A percentile compares a stretch with the other conserved stretches of the same genome.
Evolutionary conservation across 1,140 invertebrate species (phyloP).

Genomic region (Physella acuta): DNA sequence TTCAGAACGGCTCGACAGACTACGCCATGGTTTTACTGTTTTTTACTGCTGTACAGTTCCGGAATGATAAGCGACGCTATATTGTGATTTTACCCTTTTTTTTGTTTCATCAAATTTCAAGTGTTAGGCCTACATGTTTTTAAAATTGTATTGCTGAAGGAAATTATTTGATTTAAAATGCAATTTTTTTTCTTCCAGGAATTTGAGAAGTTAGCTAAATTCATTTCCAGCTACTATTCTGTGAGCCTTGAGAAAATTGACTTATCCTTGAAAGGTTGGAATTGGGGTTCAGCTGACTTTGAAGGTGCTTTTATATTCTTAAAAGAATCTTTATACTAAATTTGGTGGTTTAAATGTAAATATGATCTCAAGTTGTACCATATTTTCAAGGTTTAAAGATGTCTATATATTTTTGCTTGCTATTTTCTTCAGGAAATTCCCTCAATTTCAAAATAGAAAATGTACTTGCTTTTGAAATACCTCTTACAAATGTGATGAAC

Average conservation of each 20-base stretch:
- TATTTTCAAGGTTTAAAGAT: neutral
- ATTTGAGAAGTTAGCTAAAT: constrained; percentile 71
- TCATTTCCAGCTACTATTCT: constrained; percentile 75
- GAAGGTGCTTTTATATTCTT: constrained; percentile 63
- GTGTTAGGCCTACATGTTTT: neutral
- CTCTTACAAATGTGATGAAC: constrained; percentile 91
- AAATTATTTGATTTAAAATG: neutral
- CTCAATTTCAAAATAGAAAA: constrained; percentile 90
- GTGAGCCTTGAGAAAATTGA: constrained; percentile 70
- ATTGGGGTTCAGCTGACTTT: constrained; percentile 96
- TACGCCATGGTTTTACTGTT: too few species aligned
- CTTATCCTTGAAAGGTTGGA: constrained; percentile 95
- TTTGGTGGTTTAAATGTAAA: neutral
- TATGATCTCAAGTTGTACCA: neutral
- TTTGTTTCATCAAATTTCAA: neutral
- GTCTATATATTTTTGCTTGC: neutral
- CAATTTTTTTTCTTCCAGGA: constrained; percentile 84
- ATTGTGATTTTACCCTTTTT: too few species aligned
- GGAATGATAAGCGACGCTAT: too few species aligned
- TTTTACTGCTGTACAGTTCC: too few species aligned
- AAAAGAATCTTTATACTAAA: neutral
- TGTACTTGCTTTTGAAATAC: constrained; percentile 91
- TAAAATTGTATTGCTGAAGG: too few species aligned
- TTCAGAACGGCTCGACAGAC: too few species aligned
- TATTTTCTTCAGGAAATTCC: constrained; percentile 69